A percentile compares a stretch with the other conserved stretches of the same genome.
Evolutionary conservation across 2,797 vertebrate species (phyloP).

Genomic region (Poecilia gillii): DNA sequence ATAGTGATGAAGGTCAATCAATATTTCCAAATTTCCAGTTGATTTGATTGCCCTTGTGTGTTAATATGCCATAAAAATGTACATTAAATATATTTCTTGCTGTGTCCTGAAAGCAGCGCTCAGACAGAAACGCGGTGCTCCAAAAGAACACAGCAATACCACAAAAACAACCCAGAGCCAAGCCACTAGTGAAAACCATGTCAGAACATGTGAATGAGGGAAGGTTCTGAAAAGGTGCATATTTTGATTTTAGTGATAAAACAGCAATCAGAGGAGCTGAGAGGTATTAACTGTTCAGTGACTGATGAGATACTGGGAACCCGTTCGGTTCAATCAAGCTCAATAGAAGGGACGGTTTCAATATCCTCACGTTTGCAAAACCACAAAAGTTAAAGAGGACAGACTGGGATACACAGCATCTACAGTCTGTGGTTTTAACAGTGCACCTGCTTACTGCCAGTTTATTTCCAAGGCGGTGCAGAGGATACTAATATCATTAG

Average conservation of each 20-base stretch:
- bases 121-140: conserved; percentile 39
- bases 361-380: not conserved
- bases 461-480: conserved; percentile 14
- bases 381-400: not conserved
- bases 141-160: conserved; percentile 45
- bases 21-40: not conserved
- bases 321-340: conserved; percentile 21
- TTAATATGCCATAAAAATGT: not conserved
- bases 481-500: not conserved
- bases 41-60: not conserved
- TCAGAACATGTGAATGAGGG: conserved; percentile 71
- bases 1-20: not conserved
- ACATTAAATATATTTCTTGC: conserved; percentile 8
- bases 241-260: conserved; percentile 81
- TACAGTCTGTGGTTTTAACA: conserved; percentile 31
- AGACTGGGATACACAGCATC: conserved; percentile 7
- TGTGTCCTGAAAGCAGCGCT: conserved; percentile 26
- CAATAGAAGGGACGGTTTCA: conserved; percentile 11
- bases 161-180: conserved; percentile 57
- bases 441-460: conserved; percentile 21
- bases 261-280: conserved; percentile 55
- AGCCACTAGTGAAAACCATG: conserved; percentile 65
- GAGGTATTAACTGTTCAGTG: conserved; percentile 70
- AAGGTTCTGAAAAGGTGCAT: conserved; percentile 66
- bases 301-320: conserved; percentile 20